Percentiles rank a stretch among this genome's conserved stretches.
Evolutionary conservation across 2,797 vertebrate genomes (phyloP).

Genomic region (Channa striata): DNA sequence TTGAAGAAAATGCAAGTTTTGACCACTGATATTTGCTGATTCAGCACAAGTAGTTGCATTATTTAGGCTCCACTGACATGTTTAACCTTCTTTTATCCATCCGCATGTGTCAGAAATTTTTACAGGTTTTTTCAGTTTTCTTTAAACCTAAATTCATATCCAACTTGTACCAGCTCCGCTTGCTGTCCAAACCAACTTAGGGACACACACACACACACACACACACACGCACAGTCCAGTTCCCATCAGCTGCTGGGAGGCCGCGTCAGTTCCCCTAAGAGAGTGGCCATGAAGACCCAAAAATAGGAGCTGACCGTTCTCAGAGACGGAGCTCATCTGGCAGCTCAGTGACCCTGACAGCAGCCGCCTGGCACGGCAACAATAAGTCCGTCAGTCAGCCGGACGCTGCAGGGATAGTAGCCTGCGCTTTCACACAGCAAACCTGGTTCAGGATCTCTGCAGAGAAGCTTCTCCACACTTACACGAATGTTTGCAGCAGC

Average conservation of each 20-base stretch:
- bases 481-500: background rate
- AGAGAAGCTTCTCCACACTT: background rate
- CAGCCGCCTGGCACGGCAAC: conserved; percentile 44
- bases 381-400: conserved; percentile 42
- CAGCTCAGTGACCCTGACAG: conserved; percentile 46
- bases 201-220: conserved; percentile 13
- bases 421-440: background rate
- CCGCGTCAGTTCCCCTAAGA: conserved; percentile 44
- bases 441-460: background rate
- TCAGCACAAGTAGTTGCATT: too few species aligned
- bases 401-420: conserved; percentile 29
- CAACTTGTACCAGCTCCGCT: too few species aligned
- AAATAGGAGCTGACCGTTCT: conserved; percentile 62
- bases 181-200: background rate
- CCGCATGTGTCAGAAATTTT: too few species aligned
- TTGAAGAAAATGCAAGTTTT: too few species aligned
- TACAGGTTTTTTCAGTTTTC: too few species aligned
- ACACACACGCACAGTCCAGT: conserved; percentile 17
- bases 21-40: too few species aligned
- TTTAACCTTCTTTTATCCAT: too few species aligned
- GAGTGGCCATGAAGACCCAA: conserved; percentile 57
- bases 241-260: conserved; percentile 49
- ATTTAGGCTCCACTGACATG: too few species aligned
- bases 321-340: conserved; percentile 26
- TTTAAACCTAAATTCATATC: too few species aligned